Base-by-base conservation (phyloP, 2,888 invertebrate genomes). In the Scaptomyza caliginosa region DNA sequence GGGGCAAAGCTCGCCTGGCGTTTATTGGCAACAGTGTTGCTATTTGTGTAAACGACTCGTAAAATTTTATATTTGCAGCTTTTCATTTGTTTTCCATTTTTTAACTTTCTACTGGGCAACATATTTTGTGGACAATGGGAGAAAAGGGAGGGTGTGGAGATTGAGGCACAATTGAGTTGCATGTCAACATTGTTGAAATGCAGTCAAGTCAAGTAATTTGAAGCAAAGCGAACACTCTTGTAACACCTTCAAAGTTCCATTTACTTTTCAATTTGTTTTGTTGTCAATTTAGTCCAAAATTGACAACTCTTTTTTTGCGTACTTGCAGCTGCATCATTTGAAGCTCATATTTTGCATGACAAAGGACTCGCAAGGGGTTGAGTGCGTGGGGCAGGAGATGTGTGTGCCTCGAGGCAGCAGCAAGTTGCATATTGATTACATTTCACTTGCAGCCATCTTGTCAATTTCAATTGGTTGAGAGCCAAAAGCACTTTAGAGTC, bases 41-140 rank as follows among this genome's bases (percentile, higher is more conserved):
- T 72, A 84, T 86, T 86, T 84, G 79, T 86, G 86, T 86, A 84
- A 84, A 79, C 86, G 86, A 86, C 69, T 84, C 84, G 81, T 83
- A 83, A 83, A 86, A 83, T 81, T 86, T 83, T 85, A 84, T 84
- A 82, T 67, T 16, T 72, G 66, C 69, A 58, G 75, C 68, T 59
- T 63, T 56, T 75, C 34, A 42, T 26, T 26, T 63, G 46, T 57
- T 55, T 55, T 60, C 34, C 24, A 11, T 6, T 42, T 28, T n/a
- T 21, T 42, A 19, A 64, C 40, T 23, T 45, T 40, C 26, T 34
- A 51, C 39, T 32, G 13, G 5, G 51, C 50, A 50, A 60, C 63
- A 71, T 57, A 57, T 57, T 54, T 51, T 60, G 43, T 50, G 48
- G n/a, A n/a, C n/a, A n/a, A n/a, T 36, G 5, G 11, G 7, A 34